phyloP scores from a whole-genome alignment of 2,888 invertebrate genomes.

The Rhogogaster chlorosoma region DNA sequence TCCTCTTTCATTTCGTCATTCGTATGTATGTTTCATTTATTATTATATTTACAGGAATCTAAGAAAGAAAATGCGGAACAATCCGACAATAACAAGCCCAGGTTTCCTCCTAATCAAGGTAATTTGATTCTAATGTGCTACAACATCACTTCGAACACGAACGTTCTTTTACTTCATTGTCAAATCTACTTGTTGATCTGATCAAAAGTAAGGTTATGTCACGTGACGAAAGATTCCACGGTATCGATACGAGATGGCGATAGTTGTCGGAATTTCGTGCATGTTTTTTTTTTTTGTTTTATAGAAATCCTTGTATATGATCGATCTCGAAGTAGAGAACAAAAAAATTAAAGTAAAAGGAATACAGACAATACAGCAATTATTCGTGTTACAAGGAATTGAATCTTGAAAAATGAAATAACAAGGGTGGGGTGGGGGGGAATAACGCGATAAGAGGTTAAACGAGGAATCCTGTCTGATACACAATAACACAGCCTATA shows the following conservation, averaged over 20 bases:
- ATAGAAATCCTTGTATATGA: no score
- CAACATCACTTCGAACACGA: neutral
- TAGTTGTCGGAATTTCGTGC: neutral
- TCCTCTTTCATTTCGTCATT: conserved; percentile 7
- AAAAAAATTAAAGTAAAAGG: no score
- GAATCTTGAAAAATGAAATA: no score
- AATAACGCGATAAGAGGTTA: neutral
- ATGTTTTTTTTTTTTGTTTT: no score
- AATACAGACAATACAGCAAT: no score
- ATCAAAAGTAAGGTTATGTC: conserved; percentile 40
- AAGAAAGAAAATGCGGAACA: conserved; percentile 55
- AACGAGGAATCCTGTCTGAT: neutral
- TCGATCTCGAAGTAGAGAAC: no score
- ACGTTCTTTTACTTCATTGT: neutral
- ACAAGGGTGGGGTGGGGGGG: no score
- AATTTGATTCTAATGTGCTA: conserved; percentile 56
- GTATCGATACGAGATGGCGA: conserved; percentile 10
- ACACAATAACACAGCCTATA: no score
- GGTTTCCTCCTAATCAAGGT: conserved; percentile 72
- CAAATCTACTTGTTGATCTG: neutral
- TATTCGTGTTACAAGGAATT: no score
- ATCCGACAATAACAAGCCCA: conserved; percentile 50
- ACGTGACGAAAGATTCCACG: neutral
- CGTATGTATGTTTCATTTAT: conserved; percentile 12
- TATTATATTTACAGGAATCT: conserved; percentile 55